phyloP scores from a whole-genome alignment of 2,113 vertebrate species.

The Rhea pennata region DNA sequence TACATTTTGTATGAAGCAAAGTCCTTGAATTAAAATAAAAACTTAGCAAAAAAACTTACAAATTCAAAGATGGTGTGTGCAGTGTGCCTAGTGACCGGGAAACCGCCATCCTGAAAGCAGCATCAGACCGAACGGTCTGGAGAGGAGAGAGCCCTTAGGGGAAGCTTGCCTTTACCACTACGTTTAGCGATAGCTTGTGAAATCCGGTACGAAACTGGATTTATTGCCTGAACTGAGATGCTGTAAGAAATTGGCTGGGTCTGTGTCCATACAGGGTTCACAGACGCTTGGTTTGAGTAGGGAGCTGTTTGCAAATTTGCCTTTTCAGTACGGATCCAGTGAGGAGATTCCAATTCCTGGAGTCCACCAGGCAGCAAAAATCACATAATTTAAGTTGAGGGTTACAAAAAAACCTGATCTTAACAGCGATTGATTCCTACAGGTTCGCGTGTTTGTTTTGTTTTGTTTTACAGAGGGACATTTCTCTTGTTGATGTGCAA shows the following conservation, averaged over 20 bases:
- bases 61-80: slow-evolving; percentile 41
- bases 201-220: fast-evolving
- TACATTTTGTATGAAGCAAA: slow-evolving; percentile 98
- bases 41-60: slow-evolving; percentile 71
- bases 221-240: background rate
- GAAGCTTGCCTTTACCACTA: background rate
- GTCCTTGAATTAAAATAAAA: slow-evolving; percentile 94
- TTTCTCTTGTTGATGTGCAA: background rate
- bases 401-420: background rate
- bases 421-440: background rate
- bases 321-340: background rate
- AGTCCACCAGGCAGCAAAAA: slow-evolving; percentile 21
- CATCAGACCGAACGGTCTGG: background rate
- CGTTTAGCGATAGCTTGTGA: fast-evolving
- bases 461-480: too few species aligned
- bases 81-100: slow-evolving; percentile 29
- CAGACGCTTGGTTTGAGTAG: background rate
- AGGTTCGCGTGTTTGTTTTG: background rate
- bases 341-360: background rate
- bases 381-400: fast-evolving
- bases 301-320: background rate
- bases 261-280: background rate
- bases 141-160: background rate
- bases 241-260: fast-evolving
- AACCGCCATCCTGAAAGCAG: background rate